Base-by-base conservation (phyloP, 2,113 vertebrate species). In the Otocyon megalotis region DNA sequence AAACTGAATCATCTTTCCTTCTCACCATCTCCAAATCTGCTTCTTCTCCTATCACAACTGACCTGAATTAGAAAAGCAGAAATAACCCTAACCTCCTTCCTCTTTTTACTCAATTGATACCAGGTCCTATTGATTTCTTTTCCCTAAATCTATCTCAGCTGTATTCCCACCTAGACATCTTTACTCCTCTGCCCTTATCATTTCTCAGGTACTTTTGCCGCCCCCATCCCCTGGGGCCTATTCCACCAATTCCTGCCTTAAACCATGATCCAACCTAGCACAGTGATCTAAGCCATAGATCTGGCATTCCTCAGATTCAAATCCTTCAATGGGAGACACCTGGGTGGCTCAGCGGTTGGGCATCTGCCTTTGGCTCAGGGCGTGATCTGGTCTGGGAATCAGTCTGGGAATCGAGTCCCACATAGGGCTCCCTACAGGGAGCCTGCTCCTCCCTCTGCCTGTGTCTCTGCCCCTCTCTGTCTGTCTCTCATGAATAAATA, bases 231-330 rank as follows among this genome's bases (percentile, higher is more conserved):
- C 76, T 28, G 4, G 12, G 19, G 9, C 35, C 76, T 16, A 53
- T 37, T 11, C 20, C 13, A 58, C 82, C 56, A 60, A 93, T 77
- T 90, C 20, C 74, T 69, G 3, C 32, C 65, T 82, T 60, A 93
- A 82, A 35, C 56, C 60, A 87, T 62, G 82, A 90, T 65, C 67
- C n/a, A 90, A 26, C 13, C 54, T 50, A 94, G 19, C 65, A 56
- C 8, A 90, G 28, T 77, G 80, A 81, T 88, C 60, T 76, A 80
- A 93, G 53, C n/a, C 48, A 93, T n/a, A 90, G 87, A 97, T 93
- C 13, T 76, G 56, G 69, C n/a, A 76, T 77, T 90, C 77, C 50
- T 83, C 53, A 93, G 76, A 28, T 48, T 87, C 43, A 24, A 90
- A 93, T 93, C 43, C 37, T 97, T 69, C 30, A 69, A 35, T 19